Evolutionary conservation across 2,888 invertebrate species (phyloP).

Genomic region (Eueremaeus valkanovi): DNA sequence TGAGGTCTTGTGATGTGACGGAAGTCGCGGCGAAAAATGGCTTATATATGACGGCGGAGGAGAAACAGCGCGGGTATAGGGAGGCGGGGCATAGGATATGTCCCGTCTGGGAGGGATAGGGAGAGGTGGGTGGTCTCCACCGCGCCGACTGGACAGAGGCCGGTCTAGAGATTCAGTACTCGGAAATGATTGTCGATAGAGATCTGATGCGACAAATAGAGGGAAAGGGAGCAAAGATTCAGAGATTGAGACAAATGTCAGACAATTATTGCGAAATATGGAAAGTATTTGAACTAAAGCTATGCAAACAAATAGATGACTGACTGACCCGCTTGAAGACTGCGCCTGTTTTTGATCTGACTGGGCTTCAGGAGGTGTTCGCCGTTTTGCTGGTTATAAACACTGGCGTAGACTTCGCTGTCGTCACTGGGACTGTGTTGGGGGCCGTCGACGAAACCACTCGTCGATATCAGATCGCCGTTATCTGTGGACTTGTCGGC

Average conservation of each 20-base stretch:
- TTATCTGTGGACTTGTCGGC: constrained; percentile 55
- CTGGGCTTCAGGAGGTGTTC: constrained; percentile 56
- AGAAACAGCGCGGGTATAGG: constrained; percentile 39
- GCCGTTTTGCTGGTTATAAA: constrained; percentile 57
- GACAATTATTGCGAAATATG: constrained; percentile 17
- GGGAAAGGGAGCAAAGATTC: not conserved
- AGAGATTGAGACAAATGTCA: not conserved
- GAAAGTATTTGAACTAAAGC: not conserved
- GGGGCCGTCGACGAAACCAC: constrained; percentile 57
- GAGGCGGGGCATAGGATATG: constrained; percentile 38
- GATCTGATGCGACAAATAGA: constrained; percentile 12
- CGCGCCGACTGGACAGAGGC: constrained; percentile 44
- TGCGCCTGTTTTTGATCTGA: constrained; percentile 54
- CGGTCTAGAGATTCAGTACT: constrained; percentile 50
- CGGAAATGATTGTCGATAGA: constrained; percentile 49
- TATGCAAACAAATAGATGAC: too few species aligned
- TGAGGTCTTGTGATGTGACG: constrained; percentile 44
- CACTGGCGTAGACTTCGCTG: constrained; percentile 53
- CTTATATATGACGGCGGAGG: constrained; percentile 44
- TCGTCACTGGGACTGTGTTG: constrained; percentile 62
- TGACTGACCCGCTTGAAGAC: constrained; percentile 59
- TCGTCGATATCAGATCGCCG: constrained; percentile 53
- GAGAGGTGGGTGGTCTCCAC: constrained; percentile 46
- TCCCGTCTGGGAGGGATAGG: constrained; percentile 46
- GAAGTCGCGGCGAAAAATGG: constrained; percentile 46